These are phyloP conservation scores for Petromus typicus DNA, from an alignment of 2,113 vertebrate genomes.

Conservation along the genomic window DNA sequence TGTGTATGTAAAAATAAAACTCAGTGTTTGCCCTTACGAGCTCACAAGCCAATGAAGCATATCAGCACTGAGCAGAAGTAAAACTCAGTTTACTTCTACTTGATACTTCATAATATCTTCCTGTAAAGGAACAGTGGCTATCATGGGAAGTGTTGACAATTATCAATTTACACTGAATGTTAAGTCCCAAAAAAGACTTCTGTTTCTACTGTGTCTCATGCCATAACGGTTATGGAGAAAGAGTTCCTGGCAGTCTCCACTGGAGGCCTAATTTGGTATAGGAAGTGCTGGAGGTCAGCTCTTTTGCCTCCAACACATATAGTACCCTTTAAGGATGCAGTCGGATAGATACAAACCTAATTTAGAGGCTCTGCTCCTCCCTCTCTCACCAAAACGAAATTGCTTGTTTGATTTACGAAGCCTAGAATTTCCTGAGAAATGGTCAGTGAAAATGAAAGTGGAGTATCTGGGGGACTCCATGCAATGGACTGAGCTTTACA, in stretches of 20 bases:
- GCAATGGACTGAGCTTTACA: background rate
- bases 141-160: background rate
- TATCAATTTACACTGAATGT: background rate
- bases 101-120: background rate
- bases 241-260: background rate
- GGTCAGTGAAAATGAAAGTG: background rate
- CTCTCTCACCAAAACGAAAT: background rate
- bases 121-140: background rate
- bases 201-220: background rate
- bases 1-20: background rate
- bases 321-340: background rate
- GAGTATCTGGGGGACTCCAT: background rate
- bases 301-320: background rate
- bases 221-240: background rate
- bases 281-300: background rate
- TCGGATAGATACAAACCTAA: background rate
- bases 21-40: background rate
- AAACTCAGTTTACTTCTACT: background rate
- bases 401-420: background rate
- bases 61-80: background rate
- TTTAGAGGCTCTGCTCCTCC: background rate
- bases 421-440: conserved; percentile 34
- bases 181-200: background rate
- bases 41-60: background rate
- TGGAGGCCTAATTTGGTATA: background rate